These are phyloP conservation scores for Excalfactoria chinensis DNA, from an alignment of 2,113 vertebrate species.

Conservation along the genomic window DNA sequence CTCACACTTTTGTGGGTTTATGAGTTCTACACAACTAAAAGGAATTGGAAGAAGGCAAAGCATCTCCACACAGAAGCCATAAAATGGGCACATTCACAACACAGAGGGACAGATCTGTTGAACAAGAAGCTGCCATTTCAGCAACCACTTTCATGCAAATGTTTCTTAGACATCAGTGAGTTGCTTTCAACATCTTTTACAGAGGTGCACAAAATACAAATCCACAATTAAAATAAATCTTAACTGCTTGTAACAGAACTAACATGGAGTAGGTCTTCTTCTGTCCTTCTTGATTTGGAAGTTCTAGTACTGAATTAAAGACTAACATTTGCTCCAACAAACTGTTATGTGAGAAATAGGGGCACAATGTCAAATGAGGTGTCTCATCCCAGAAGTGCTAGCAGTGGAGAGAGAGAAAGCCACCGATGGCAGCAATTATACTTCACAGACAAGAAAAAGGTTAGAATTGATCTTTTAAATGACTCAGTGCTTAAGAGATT, in stretches of 20 bases:
- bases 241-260: background rate
- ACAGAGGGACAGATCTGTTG: background rate
- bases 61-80: background rate
- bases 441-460: too few relatives aligned
- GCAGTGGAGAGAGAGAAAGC: background rate
- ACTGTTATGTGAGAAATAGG: background rate
- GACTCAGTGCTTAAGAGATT: too few relatives aligned
- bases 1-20: background rate
- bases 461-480: too few relatives aligned
- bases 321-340: background rate
- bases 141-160: background rate
- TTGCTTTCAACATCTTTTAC: background rate
- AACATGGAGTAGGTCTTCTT: background rate
- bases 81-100: background rate
- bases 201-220: background rate
- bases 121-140: background rate
- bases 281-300: background rate
- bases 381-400: background rate
- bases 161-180: background rate
- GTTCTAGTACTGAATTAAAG: background rate
- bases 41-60: background rate
- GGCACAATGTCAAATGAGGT: background rate
- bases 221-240: background rate
- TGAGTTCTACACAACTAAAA: background rate
- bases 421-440: too few relatives aligned